Evolutionary conservation across 1,140 invertebrate genomes (phyloP).

Genomic region (Aphelenchoides avenae): DNA sequence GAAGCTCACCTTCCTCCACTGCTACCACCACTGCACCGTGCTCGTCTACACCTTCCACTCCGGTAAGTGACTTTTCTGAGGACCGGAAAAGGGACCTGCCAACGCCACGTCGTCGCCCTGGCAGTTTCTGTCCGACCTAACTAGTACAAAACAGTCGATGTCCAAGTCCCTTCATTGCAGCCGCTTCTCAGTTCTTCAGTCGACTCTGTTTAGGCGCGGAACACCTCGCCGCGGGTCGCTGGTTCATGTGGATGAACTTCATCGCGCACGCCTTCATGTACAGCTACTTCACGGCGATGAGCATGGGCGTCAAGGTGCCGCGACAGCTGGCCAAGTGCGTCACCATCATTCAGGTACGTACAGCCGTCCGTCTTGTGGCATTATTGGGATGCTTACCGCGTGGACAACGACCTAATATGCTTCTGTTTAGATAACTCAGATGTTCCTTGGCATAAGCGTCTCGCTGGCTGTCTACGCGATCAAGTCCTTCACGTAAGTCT

Average conservation of each 20-base stretch:
- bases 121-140: too few relatives aligned
- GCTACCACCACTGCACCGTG: slow-evolving; percentile 67
- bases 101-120: too few relatives aligned
- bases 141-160: too few relatives aligned
- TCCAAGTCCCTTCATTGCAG: too few relatives aligned
- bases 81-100: too few relatives aligned
- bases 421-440: slow-evolving; percentile 13
- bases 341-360: too few relatives aligned
- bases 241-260: slow-evolving; percentile 99
- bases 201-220: slow-evolving; percentile 64
- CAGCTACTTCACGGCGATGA: slow-evolving; percentile 11
- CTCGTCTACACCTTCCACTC: slow-evolving; percentile 89
- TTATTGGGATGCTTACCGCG: too few relatives aligned
- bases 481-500: too few relatives aligned
- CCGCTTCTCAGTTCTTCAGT: too few relatives aligned
- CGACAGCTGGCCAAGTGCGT: slow-evolving; percentile 10
- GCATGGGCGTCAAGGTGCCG: slow-evolving; percentile 11
- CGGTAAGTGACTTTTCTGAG: too few relatives aligned
- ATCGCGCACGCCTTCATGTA: slow-evolving; percentile 71
- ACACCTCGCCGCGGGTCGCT: slow-evolving; percentile 87
- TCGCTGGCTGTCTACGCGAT: slow-evolving; percentile 18
- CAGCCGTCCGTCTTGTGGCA: too few relatives aligned
- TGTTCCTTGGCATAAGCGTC: slow-evolving; percentile 20
- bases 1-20: slow-evolving; percentile 86
- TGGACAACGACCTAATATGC: too few relatives aligned